These are phyloP conservation scores for Papilio elwesi DNA, from an alignment of 2,888 invertebrate species.

Conservation along the genomic window DNA sequence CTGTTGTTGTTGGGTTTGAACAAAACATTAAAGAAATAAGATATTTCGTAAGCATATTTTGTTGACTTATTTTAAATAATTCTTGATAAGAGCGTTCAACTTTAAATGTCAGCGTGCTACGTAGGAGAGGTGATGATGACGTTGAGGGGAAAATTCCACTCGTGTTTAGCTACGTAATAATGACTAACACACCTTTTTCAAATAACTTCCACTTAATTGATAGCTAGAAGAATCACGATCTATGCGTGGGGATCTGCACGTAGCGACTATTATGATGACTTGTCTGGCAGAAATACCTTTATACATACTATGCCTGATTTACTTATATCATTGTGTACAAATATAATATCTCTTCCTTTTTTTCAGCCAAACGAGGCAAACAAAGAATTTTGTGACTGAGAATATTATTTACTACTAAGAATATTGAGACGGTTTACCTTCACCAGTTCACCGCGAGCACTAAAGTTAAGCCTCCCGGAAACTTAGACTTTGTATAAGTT, in stretches of 20 bases:
- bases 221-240: constrained; percentile 28
- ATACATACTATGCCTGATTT: not conserved
- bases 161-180: constrained; percentile 7
- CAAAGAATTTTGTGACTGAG: too few relatives aligned
- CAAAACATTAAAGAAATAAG: not conserved
- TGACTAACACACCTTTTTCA: constrained; percentile 35
- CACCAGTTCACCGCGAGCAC: too few relatives aligned
- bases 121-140: constrained; percentile 23
- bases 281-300: not conserved
- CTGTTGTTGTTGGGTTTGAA: too few relatives aligned
- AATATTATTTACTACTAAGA: too few relatives aligned
- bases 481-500: too few relatives aligned
- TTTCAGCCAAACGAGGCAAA: not conserved
- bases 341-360: not conserved
- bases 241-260: constrained; percentile 20
- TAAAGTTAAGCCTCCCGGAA: too few relatives aligned
- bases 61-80: constrained; percentile 1
- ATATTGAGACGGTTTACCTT: too few relatives aligned
- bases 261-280: constrained; percentile 10
- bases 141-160: constrained; percentile 36
- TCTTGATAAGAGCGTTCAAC: constrained; percentile 24
- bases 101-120: constrained; percentile 33
- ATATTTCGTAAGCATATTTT: not conserved
- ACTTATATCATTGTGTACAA: not conserved
- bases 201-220: constrained; percentile 31